These are phyloP conservation scores for Drosophila lacteicornis DNA, from an alignment of 1,140 invertebrate species.

Conservation along the genomic window DNA sequence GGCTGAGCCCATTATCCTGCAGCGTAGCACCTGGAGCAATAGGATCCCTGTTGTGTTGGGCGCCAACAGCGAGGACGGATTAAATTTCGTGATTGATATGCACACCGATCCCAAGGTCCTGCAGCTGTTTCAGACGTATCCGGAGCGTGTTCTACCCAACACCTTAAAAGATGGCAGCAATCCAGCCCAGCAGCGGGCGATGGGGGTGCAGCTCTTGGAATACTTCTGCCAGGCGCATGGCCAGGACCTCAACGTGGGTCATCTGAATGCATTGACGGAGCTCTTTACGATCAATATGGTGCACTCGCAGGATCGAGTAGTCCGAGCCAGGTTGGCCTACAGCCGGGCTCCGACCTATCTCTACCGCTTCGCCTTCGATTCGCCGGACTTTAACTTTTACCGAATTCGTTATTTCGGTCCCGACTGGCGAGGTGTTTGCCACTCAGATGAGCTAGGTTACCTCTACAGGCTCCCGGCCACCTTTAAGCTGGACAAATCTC, in stretches of 20 bases:
- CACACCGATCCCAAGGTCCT: conserved; percentile 2
- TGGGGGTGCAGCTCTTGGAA: conserved; percentile 40
- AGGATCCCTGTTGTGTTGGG: conserved; percentile 67
- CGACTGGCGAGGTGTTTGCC: conserved; percentile 85
- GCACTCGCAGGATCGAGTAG: conserved; percentile 70
- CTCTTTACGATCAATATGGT: conserved; percentile 60
- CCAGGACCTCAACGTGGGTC: conserved; percentile 1
- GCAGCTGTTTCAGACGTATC: conserved; percentile 4
- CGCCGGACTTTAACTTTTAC: conserved; percentile 69
- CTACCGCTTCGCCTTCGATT: conserved; percentile 85
- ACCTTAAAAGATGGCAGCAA: conserved; percentile 19
- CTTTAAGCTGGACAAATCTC: conserved; percentile 73
- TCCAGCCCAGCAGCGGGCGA: conserved; percentile 18
- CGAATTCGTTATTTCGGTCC: conserved; percentile 53
- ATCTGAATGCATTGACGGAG: not conserved
- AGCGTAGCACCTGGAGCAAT: conserved; percentile 60
- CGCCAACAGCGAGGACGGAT: conserved; percentile 45
- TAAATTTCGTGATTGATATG: not conserved
- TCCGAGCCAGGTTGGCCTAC: conserved; percentile 67
- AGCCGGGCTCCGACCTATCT: conserved; percentile 81
- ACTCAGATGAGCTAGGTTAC: conserved; percentile 88
- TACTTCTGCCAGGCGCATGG: conserved; percentile 29
- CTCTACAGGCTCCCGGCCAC: conserved; percentile 86
- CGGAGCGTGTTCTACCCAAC: conserved; percentile 45
- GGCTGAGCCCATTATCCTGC: conserved; percentile 43